These are phyloP conservation scores for Gambusia affinis DNA, from an alignment of 2,113 vertebrate species.

Conservation along the genomic window DNA sequence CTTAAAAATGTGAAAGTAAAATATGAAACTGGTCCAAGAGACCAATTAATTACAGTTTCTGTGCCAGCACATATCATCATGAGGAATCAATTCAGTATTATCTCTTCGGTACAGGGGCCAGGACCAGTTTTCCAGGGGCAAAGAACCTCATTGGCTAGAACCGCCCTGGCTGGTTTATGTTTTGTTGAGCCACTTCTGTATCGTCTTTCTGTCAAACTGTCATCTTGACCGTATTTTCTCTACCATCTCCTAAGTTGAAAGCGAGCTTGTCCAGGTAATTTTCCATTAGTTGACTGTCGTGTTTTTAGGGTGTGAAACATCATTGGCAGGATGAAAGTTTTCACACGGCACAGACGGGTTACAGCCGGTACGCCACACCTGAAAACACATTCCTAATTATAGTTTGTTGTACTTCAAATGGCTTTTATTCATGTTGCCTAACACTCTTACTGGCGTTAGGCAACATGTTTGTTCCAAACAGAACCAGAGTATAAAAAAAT, in stretches of 20 bases:
- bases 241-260: not conserved
- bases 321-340: not conserved
- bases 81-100: too few species aligned
- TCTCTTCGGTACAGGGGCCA: too few species aligned
- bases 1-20: too few species aligned
- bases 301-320: not conserved
- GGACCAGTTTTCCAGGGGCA: too few species aligned
- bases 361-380: constrained; percentile 11
- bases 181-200: not conserved
- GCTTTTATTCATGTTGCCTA: not conserved
- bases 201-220: not conserved
- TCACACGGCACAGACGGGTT: not conserved
- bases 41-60: too few species aligned
- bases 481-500: not conserved
- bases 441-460: not conserved
- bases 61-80: too few species aligned
- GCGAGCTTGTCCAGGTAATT: not conserved
- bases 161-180: too few species aligned
- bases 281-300: not conserved
- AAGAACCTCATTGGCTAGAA: too few species aligned
- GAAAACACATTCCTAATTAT: not conserved
- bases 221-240: not conserved
- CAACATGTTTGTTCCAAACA: not conserved
- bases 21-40: too few species aligned
- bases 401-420: not conserved